These are phyloP conservation scores for Sebastes diploproa DNA, from an alignment of 2,797 vertebrate species.

Conservation along the genomic window DNA sequence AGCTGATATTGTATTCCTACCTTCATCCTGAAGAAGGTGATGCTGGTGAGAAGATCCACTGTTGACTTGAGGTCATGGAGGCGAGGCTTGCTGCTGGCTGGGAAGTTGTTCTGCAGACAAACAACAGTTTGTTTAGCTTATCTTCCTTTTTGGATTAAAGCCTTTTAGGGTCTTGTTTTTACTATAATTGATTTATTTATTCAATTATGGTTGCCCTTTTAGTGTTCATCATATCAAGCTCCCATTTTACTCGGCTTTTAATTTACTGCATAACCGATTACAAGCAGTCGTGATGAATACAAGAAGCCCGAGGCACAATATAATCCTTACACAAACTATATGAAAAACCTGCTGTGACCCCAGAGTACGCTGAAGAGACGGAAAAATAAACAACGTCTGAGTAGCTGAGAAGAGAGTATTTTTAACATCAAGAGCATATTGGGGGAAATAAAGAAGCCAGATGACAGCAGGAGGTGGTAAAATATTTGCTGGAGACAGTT, in stretches of 20 bases:
- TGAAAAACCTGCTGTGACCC: not conserved
- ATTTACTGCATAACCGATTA: not conserved
- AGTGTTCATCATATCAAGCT: not conserved
- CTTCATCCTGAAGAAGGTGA: constrained; percentile 99
- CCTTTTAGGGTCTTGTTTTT: not conserved
- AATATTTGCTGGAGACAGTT: not conserved
- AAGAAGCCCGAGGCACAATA: not conserved
- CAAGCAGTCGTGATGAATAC: not conserved
- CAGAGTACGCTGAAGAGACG: not conserved
- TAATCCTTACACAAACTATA: not conserved
- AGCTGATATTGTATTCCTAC: constrained; percentile 65
- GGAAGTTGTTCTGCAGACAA: constrained; percentile 92
- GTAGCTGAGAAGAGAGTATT: not conserved
- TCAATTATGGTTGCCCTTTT: not conserved
- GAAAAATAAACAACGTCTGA: not conserved
- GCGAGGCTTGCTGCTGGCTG: constrained; percentile 91
- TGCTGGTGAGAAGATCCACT: constrained; percentile 97
- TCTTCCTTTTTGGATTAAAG: no score
- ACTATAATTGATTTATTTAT: not conserved
- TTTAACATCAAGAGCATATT: not conserved
- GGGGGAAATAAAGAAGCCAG: not conserved
- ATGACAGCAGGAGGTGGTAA: not conserved
- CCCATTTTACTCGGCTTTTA: not conserved
- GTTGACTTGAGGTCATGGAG: constrained; percentile 95
- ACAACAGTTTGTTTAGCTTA: not conserved